These are phyloP conservation scores for Cassiopea xamachana DNA, from an alignment of 30 jellyfish, hydroid and myxozoan species.

Conservation along the genomic window DNA sequence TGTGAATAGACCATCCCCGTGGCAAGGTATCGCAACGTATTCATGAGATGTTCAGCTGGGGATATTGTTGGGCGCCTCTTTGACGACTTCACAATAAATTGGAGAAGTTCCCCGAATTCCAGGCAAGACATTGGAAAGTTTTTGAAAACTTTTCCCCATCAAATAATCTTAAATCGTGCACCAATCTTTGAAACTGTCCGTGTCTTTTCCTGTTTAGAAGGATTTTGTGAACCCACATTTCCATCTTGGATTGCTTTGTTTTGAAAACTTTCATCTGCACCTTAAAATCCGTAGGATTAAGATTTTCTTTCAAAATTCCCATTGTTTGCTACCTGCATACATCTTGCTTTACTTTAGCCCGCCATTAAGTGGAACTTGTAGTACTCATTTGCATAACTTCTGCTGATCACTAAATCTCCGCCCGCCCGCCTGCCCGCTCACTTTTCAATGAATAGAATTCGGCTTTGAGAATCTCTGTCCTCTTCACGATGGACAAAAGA, in stretches of 20 bases:
- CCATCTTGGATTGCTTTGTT: background rate
- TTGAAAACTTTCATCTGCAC: background rate
- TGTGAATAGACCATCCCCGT: constrained; percentile 46
- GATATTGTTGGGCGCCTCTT: constrained; percentile 27
- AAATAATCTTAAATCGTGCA: constrained; percentile 15
- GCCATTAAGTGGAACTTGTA: background rate
- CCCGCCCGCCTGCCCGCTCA: background rate
- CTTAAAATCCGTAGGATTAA: background rate
- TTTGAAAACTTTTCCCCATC: constrained; percentile 4
- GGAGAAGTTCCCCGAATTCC: constrained; percentile 6
- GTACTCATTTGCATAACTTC: background rate
- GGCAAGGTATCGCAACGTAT: constrained; percentile 33
- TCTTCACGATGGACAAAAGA: too few species aligned
- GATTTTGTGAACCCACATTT: constrained; percentile 33
- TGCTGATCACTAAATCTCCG: background rate
- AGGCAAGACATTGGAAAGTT: constrained; percentile 1
- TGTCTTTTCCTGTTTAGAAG: constrained; percentile 20
- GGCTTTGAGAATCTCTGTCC: background rate
- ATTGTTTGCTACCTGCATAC: background rate
- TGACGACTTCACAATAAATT: constrained; percentile 21
- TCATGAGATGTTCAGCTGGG: constrained; percentile 34
- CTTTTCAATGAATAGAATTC: background rate
- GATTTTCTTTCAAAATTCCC: background rate
- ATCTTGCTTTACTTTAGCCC: background rate
- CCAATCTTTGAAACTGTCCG: constrained; percentile 37